Percentiles rank a stretch among this genome's conserved stretches.
Evolutionary conservation across 1,140 invertebrate species (phyloP).

Genomic region (Saccostrea echinata): DNA sequence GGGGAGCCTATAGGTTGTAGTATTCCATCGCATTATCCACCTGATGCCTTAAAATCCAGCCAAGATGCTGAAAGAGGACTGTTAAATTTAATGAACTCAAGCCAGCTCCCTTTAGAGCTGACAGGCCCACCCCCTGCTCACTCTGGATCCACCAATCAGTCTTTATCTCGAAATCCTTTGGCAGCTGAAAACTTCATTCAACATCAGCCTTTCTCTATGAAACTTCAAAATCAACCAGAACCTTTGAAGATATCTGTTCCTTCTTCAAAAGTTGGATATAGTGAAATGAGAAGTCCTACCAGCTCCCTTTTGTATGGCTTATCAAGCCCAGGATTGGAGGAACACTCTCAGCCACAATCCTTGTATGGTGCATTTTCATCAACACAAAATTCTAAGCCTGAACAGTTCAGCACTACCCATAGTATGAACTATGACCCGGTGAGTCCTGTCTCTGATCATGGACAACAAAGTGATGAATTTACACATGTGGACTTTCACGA

Average conservation of each 20-base stretch:
- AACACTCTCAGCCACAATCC: conserved; percentile 7
- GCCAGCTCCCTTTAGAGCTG: conserved; percentile 45
- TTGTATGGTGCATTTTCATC: conserved; percentile 17
- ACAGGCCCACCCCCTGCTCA: conserved; percentile 73
- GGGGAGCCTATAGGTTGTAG: background rate
- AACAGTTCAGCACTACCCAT: conserved; percentile 40
- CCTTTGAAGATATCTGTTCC: conserved; percentile 24
- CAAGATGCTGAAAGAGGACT: background rate
- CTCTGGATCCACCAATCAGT: conserved; percentile 50
- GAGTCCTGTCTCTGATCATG: conserved; percentile 65
- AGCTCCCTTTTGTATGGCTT: conserved; percentile 34
- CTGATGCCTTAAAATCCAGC: conserved; percentile 13
- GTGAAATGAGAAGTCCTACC: conserved; percentile 34
- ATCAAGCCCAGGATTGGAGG: conserved; percentile 18
- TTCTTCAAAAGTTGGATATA: background rate
- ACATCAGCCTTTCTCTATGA: conserved; percentile 15
- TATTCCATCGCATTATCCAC: background rate
- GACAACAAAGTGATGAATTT: conserved; percentile 62
- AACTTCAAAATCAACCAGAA: conserved; percentile 22
- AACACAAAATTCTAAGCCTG: background rate
- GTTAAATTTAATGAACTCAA: conserved; percentile 1
- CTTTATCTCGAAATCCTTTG: conserved; percentile 24
- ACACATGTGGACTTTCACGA: conserved; percentile 66
- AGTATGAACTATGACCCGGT: conserved; percentile 75
- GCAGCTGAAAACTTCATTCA: conserved; percentile 21